Base-by-base conservation (phyloP, 2,797 vertebrate genomes). In the Enteromius radiatus region DNA sequence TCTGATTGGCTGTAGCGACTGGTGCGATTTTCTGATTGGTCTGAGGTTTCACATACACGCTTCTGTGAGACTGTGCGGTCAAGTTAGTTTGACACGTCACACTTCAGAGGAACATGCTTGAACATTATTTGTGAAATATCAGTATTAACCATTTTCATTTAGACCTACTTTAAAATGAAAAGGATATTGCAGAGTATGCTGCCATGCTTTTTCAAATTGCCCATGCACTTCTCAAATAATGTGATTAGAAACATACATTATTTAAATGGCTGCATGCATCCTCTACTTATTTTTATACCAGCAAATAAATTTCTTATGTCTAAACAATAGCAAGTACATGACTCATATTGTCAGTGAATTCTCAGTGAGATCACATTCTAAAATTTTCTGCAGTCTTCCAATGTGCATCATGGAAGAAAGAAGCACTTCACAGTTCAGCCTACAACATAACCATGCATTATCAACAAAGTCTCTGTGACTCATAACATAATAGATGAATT, bases 11-110 rank as follows among this genome's bases (percentile, higher is more conserved):
- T 86, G 63, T 0, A 5, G 36, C 43, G 38, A 5, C 38, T 10
- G n/a, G 56, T 28, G 84, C 43, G 21, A 1, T 33, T 5, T 78
- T 89, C 2, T 88, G 87, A 93, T 93, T 94, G 93, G 94, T 54
- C 73, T 0, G 3, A 17, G 10, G 19, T 9, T 26, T 8, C 8
- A 43, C 9, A 7, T 3, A 41, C 15, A 45, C 0, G 63, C 23
- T 12, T 11, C 28, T 5, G 63, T 3, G 68, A 28, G 70, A 33
- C 45, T 5, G 70, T 19, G 17, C 10, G 2, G 47, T 84, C 85
- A 89, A 52, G 92, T 21, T 93, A 87, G 92, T 90, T 92, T 93
- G 93, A 86, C 80, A 59, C 2, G 52, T 74, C 80, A 61, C 63
- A 21, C 36, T 31, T 64, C 15, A 17, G 5, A 23, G 41, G 7